These are phyloP conservation scores for Euzetes globulus DNA, from an alignment of 2,888 invertebrate genomes.

Conservation along the genomic window DNA sequence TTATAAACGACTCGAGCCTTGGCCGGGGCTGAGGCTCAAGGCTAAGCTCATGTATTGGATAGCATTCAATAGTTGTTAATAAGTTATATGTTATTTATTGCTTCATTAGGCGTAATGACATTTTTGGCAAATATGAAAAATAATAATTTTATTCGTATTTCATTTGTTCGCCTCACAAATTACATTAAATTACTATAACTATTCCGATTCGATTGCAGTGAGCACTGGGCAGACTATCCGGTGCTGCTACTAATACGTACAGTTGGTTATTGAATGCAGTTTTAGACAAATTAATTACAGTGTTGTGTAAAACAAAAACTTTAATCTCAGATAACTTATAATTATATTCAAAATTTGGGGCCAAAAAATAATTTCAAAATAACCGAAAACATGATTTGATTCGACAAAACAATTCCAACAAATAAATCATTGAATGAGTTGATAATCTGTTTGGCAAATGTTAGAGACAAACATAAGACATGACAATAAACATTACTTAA, in stretches of 20 bases:
- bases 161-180: slow-evolving; percentile 5
- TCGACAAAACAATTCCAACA: neutral
- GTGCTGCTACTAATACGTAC: neutral
- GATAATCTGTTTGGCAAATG: neutral
- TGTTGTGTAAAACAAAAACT: neutral
- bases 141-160: slow-evolving; percentile 24
- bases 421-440: neutral
- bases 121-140: slow-evolving; percentile 12
- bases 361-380: neutral
- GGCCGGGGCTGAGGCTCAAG: slow-evolving; percentile 5
- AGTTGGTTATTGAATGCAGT: neutral
- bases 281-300: neutral
- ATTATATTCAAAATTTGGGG: too few species aligned
- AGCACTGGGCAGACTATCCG: too few species aligned
- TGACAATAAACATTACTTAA: too few species aligned
- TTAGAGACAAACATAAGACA: too few species aligned
- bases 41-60: neutral
- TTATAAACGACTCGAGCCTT: neutral
- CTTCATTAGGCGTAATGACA: slow-evolving; percentile 27
- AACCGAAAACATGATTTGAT: neutral
- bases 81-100: slow-evolving; percentile 27
- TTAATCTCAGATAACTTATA: too few species aligned
- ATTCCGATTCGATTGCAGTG: neutral
- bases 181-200: neutral
- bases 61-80: slow-evolving; percentile 1